A percentile compares a stretch with the other conserved stretches of the same genome.
Conservation (phyloP, 2,113 vertebrate species). For the Ranitomeya imitator region DNA sequence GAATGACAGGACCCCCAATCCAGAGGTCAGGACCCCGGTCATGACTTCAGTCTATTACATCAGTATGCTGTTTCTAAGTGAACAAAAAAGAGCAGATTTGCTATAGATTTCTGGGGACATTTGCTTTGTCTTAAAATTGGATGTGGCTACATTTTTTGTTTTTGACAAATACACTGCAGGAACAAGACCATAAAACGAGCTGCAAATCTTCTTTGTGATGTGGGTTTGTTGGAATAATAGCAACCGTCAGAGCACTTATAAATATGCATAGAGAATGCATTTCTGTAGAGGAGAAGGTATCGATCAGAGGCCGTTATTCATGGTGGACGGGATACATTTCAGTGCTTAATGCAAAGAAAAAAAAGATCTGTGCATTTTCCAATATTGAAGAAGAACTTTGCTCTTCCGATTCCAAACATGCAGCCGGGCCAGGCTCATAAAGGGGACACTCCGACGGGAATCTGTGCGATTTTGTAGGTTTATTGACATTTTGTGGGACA, state of each 20-base stretch:
- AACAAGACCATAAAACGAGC: constrained; percentile 18
- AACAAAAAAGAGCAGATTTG: not conserved
- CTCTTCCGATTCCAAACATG: not conserved
- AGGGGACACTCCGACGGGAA: not conserved
- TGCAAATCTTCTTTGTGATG: constrained; percentile 28
- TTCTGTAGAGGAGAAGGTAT: constrained; percentile 44
- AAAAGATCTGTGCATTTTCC: constrained; percentile 2
- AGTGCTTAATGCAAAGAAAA: constrained; percentile 40
- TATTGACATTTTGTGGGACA: constrained; percentile 49
- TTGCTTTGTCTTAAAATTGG: constrained; percentile 24
- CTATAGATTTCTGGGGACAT: constrained; percentile 21
- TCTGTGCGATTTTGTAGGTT: constrained; percentile 30
- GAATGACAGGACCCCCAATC: too few relatives aligned
- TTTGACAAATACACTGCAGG: constrained; percentile 18
- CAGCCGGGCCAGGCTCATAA: not conserved
- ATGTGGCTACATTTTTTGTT: constrained; percentile 1
- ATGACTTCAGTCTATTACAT: not conserved
- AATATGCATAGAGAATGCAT: constrained; percentile 45
- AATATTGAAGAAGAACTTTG: constrained; percentile 16
- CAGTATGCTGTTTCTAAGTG: not conserved
- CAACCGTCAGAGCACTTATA: constrained; percentile 38
- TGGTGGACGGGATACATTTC: constrained; percentile 17
- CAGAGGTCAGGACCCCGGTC: not conserved
- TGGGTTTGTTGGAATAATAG: constrained; percentile 27
- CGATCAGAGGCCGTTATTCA: constrained; percentile 42